A percentile compares a stretch with the other conserved stretches of the same genome.
Conservation (phyloP, 2,113 vertebrate species). For the Vulpes ferrilata region DNA sequence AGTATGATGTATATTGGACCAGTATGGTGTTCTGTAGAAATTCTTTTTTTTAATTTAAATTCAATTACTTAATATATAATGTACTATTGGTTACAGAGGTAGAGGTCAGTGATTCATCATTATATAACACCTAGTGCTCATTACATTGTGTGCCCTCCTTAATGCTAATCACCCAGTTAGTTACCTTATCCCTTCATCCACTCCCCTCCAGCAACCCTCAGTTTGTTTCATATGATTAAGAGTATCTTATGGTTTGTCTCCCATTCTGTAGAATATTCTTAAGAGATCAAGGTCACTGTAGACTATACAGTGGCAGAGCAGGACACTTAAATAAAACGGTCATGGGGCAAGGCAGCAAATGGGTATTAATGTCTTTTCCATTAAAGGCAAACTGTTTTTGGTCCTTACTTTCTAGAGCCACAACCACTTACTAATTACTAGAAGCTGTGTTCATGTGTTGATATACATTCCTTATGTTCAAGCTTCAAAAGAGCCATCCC, state of each 20-base stretch:
- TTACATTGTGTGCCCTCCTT: too few relatives aligned
- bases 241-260: too few relatives aligned
- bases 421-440: neutral
- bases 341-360: neutral
- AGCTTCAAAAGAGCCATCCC: neutral
- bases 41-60: too few relatives aligned
- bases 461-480: neutral
- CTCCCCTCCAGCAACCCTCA: too few relatives aligned
- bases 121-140: too few relatives aligned
- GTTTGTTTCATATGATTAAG: too few relatives aligned
- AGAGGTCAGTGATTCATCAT: too few relatives aligned
- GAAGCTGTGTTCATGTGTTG: neutral
- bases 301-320: neutral
- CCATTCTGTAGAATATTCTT: neutral
- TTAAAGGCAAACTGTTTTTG: neutral
- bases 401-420: neutral
- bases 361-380: neutral
- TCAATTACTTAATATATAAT: too few relatives aligned
- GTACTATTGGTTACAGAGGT: too few relatives aligned
- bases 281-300: neutral
- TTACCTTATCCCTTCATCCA: too few relatives aligned
- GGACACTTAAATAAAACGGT: neutral
- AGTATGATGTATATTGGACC: neutral
- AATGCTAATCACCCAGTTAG: too few relatives aligned
- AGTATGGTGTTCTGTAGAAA: neutral